Percentiles rank a stretch among this genome's conserved stretches.
Conservation (phyloP, 2,888 invertebrate genomes). For the Thera obeliscata region DNA sequence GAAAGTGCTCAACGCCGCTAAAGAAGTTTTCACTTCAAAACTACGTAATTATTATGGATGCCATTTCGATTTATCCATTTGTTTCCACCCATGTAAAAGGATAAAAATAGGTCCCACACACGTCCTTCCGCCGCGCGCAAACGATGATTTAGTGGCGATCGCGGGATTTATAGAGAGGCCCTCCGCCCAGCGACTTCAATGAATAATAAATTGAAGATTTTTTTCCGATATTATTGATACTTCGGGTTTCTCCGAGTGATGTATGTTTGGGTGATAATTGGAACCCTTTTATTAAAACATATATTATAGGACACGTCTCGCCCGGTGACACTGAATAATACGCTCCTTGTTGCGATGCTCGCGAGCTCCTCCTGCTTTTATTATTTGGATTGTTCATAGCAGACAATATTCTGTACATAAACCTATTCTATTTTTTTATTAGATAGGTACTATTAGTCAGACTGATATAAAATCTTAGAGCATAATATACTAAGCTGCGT, state of each 20-base stretch:
- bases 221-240: conserved; percentile 79
- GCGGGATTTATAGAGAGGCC: conserved; percentile 74
- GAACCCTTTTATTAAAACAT: conserved; percentile 84
- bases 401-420: conserved; percentile 49
- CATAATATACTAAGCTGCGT: too few species aligned
- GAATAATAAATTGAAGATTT: conserved; percentile 82
- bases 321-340: conserved; percentile 81
- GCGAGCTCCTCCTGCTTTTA: conserved; percentile 72
- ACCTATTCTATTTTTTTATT: conserved; percentile 47
- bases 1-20: too few species aligned
- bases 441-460: background rate
- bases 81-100: conserved; percentile 61
- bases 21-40: too few species aligned
- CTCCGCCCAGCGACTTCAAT: conserved; percentile 74
- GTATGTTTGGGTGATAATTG: conserved; percentile 78
- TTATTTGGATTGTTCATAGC: conserved; percentile 75
- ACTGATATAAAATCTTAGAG: too few species aligned
- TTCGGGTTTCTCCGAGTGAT: conserved; percentile 73
- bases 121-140: conserved; percentile 64
- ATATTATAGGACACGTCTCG: conserved; percentile 80
- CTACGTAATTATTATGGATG: conserved; percentile 50
- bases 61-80: conserved; percentile 59
- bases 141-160: conserved; percentile 79
- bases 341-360: conserved; percentile 77
- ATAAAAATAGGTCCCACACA: conserved; percentile 66